phyloP scores from a whole-genome alignment of 2,113 vertebrate species.

The Onychostoma macrolepis region DNA sequence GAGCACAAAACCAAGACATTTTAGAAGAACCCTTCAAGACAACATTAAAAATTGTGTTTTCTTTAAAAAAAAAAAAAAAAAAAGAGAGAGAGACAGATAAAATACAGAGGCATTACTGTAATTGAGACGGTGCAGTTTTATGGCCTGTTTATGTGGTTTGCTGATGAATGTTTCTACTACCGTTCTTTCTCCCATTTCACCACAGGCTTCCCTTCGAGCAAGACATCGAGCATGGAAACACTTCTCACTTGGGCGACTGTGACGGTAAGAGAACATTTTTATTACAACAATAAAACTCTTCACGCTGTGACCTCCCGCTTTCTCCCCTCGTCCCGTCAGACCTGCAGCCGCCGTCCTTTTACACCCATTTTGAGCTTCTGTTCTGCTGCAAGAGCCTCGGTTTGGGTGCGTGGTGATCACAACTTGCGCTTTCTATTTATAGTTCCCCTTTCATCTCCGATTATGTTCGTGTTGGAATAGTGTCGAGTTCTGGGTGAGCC shows the following conservation, averaged over 20 bases:
- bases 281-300: background rate
- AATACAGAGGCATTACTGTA: slow-evolving; percentile 23
- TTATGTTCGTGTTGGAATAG: slow-evolving; percentile 1
- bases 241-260: slow-evolving; percentile 90
- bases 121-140: slow-evolving; percentile 3
- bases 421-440: slow-evolving; percentile 20
- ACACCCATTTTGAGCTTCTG: slow-evolving; percentile 5
- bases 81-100: background rate
- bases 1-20: background rate
- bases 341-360: background rate
- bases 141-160: slow-evolving; percentile 35
- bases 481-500: slow-evolving; percentile 1
- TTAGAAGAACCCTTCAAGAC: slow-evolving; percentile 1
- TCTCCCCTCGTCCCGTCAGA: background rate
- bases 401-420: background rate
- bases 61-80: background rate
- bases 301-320: slow-evolving; percentile 18
- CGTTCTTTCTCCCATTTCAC: slow-evolving; percentile 50
- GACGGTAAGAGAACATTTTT: slow-evolving; percentile 81
- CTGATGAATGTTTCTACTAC: slow-evolving; percentile 64
- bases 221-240: slow-evolving; percentile 87
- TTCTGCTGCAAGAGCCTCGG: background rate
- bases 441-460: slow-evolving; percentile 16
- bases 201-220: slow-evolving; percentile 88
- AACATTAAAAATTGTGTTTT: background rate